Percentiles rank a stretch among this genome's conserved stretches.
These are phyloP conservation scores for Cotesia congregata DNA, from an alignment of 2,888 invertebrate genomes.

Conservation along the genomic window DNA sequence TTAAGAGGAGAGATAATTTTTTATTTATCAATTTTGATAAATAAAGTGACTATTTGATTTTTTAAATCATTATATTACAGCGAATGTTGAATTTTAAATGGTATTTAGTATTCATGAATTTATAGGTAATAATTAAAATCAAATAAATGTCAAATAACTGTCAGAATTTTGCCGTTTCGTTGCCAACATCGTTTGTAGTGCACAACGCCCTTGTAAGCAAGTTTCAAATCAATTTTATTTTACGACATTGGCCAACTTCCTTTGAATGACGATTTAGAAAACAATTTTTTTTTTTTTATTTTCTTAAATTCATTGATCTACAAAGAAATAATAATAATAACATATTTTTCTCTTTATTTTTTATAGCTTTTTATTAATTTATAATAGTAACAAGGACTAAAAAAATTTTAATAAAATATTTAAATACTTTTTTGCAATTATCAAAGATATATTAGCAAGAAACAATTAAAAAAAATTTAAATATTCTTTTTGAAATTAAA, in stretches of 20 bases:
- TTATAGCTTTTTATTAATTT: no score
- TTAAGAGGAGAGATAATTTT: neutral
- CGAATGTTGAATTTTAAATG: neutral
- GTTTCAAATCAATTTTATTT: slow-evolving; percentile 29
- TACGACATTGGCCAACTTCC: slow-evolving; percentile 32
- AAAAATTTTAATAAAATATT: no score
- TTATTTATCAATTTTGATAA: neutral
- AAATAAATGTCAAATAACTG: neutral
- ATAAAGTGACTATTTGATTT: no score
- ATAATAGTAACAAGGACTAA: no score
- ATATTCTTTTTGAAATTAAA: no score
- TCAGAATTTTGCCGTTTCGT: slow-evolving; percentile 4
- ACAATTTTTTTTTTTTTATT: slow-evolving; percentile 1
- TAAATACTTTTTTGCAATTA: no score
- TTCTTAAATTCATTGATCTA: neutral
- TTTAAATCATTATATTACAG: no score
- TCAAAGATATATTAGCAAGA: no score
- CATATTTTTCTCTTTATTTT: no score
- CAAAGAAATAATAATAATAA: no score
- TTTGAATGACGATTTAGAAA: slow-evolving; percentile 5
- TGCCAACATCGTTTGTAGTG: slow-evolving; percentile 24
- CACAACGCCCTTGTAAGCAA: slow-evolving; percentile 24
- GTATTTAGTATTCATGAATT: neutral
- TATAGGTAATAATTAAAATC: neutral
- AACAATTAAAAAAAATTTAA: no score